phyloP scores from a whole-genome alignment of 2,113 vertebrate genomes.

The Patagioenas fasciata region DNA sequence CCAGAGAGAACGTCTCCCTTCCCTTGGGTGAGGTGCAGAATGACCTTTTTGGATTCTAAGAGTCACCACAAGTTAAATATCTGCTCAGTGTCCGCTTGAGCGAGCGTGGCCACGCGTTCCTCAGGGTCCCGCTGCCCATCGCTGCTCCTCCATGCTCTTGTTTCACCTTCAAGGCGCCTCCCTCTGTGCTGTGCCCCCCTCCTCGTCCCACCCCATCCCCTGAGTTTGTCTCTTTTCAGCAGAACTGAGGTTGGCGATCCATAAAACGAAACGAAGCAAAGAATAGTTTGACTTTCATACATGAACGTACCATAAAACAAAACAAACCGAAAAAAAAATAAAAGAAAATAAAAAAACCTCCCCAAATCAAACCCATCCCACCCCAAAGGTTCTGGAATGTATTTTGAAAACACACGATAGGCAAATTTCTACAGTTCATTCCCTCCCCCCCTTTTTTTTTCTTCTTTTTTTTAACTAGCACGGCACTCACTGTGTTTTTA shows the following conservation, averaged over 20 bases:
- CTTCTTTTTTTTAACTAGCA: constrained; percentile 67
- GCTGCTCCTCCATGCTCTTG: neutral
- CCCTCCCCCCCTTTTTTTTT: neutral
- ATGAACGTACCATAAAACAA: constrained; percentile 24
- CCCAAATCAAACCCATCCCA: constrained; percentile 23
- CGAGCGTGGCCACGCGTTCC: neutral
- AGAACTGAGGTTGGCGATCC: constrained; percentile 29
- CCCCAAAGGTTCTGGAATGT: constrained; percentile 69
- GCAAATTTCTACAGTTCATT: constrained; percentile 78
- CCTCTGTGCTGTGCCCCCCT: neutral
- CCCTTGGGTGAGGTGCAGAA: neutral
- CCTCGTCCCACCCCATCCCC: neutral
- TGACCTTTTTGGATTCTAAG: neutral
- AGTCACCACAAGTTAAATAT: neutral
- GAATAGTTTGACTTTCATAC: constrained; percentile 35
- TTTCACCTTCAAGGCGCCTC: neutral
- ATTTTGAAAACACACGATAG: constrained; percentile 70
- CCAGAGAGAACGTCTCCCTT: neutral
- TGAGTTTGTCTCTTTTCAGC: constrained; percentile 41
- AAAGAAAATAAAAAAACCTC: neutral
- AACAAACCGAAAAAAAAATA: neutral
- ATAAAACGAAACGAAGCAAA: neutral
- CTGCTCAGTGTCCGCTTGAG: neutral
- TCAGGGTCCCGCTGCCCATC: neutral
- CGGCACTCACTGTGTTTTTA: constrained; percentile 77